These are phyloP conservation scores for Plebejus argus DNA, from an alignment of 2,888 invertebrate species.

Conservation along the genomic window DNA sequence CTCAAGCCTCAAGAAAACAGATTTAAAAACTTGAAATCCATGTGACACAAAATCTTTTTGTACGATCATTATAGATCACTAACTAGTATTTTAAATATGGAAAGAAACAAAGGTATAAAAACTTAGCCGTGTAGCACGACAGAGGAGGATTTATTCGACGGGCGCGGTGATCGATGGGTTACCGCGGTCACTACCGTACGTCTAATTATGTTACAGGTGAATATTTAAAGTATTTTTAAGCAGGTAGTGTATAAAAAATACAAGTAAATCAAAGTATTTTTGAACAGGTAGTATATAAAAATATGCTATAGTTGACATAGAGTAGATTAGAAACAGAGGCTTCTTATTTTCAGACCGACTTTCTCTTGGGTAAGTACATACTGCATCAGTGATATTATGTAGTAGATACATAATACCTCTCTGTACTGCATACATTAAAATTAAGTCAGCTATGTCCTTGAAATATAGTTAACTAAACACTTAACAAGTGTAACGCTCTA, in stretches of 20 bases:
- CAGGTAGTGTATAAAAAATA: background rate
- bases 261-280: no score
- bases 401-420: no score
- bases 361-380: no score
- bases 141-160: conserved; percentile 69
- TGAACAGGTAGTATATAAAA: background rate
- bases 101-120: conserved; percentile 30
- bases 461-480: no score
- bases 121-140: conserved; percentile 46
- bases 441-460: no score
- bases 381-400: no score
- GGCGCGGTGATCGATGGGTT: conserved; percentile 73
- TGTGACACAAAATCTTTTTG: background rate
- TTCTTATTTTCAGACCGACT: no score
- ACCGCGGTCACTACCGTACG: conserved; percentile 65
- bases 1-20: background rate
- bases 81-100: background rate
- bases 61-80: conserved; percentile 6
- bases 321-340: background rate
- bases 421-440: no score
- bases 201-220: background rate
- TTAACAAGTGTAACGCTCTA: no score
- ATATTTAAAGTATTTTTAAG: background rate
- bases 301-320: background rate
- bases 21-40: background rate